phyloP scores from a whole-genome alignment of 2,888 invertebrate species.

The Eumerus sabulonum region DNA sequence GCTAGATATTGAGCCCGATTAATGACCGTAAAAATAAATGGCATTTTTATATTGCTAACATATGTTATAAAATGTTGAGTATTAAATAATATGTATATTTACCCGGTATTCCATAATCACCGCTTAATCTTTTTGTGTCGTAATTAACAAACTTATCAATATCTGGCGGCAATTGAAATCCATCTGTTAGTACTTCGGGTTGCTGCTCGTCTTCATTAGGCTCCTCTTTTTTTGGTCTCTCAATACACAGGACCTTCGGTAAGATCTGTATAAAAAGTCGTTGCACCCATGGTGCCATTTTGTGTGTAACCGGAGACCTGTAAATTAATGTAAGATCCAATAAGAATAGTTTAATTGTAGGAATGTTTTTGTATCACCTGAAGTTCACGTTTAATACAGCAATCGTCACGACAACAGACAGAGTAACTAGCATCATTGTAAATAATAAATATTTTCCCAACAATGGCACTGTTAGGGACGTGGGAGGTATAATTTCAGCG shows the following conservation, averaged over 20 bases:
- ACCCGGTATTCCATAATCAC: conserved; percentile 87
- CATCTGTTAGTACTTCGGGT: conserved; percentile 88
- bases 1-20: too few species aligned
- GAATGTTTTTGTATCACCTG: conserved; percentile 77
- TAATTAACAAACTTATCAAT: conserved; percentile 84
- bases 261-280: conserved; percentile 91
- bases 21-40: too few species aligned
- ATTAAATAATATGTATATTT: conserved; percentile 52
- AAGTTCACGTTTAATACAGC: conserved; percentile 96
- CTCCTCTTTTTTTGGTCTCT: conserved; percentile 91
- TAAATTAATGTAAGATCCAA: conserved; percentile 33
- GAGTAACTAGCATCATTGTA: conserved; percentile 95
- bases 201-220: conserved; percentile 81
- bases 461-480: conserved; percentile 93
- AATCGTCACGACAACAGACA: conserved; percentile 95
- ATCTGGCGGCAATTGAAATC: conserved; percentile 85
- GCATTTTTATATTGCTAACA: too few species aligned
- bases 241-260: conserved; percentile 92
- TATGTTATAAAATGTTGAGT: too few species aligned
- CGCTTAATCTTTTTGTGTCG: conserved; percentile 82
- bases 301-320: conserved; percentile 94
- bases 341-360: background rate
- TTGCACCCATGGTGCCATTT: conserved; percentile 94
- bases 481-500: conserved; percentile 96
- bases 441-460: conserved; percentile 95